Conservation (phyloP, 1,140 invertebrate genomes). For the Meloidogyne hapla region DNA sequence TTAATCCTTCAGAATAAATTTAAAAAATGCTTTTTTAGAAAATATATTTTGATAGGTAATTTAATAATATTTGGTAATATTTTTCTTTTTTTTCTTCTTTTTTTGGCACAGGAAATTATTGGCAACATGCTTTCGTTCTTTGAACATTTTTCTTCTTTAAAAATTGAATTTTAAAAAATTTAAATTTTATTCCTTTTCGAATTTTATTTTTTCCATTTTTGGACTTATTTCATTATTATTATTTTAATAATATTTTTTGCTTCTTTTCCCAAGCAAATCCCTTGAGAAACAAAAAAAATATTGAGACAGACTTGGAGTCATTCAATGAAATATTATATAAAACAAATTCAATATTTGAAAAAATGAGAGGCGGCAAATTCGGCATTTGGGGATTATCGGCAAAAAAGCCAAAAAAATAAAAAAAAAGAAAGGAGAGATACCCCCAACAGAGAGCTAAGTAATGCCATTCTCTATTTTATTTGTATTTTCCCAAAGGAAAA, state of each 20-base stretch:
- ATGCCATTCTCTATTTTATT: slow-evolving; percentile 2
- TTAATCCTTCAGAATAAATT: too few relatives aligned
- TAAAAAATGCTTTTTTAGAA: too few relatives aligned
- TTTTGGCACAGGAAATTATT: too few relatives aligned
- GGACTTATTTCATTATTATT: not conserved
- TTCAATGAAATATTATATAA: not conserved
- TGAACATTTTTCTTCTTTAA: not conserved
- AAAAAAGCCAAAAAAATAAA: slow-evolving; percentile 71
- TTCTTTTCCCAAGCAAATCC: not conserved
- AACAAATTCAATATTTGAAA: not conserved
- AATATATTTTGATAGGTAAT: too few relatives aligned
- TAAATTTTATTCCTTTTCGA: not conserved
- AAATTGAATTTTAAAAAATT: not conserved
- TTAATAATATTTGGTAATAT: too few relatives aligned
- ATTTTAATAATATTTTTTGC: not conserved
- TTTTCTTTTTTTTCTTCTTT: too few relatives aligned
- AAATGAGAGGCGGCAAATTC: slow-evolving; percentile 1
- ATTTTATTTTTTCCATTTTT: not conserved
- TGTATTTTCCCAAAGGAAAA: not conserved
- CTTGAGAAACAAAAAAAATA: not conserved
- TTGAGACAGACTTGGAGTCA: not conserved
- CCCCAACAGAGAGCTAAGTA: not conserved
- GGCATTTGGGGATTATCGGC: not conserved
- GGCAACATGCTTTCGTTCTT: not conserved
- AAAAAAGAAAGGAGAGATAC: slow-evolving; percentile 65